Base-by-base conservation (phyloP, 1,140 invertebrate species). In the Drusus annulatus region DNA sequence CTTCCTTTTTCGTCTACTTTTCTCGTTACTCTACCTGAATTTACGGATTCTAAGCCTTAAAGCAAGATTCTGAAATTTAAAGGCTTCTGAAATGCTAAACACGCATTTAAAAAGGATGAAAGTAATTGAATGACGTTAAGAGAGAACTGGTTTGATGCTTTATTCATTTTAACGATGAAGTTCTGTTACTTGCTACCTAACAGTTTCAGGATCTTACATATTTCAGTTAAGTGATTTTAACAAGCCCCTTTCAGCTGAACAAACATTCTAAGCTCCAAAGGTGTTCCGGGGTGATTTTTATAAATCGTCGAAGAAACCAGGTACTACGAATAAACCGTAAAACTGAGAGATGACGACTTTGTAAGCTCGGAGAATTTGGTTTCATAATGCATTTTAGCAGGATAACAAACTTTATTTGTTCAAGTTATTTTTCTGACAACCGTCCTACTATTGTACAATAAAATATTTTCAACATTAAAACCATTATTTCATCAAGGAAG, bases 201-300 rank as follows among this genome's bases (percentile, higher is more conserved):
- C 36, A 13, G 1, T 45, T 45, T 45, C 8, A 45, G 36, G 36
- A 45, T 45, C 36, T 45, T 45, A 1, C 36, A 45, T 8, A 45
- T 45, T 45, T 45, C 36, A 60, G 19, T 60, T 68, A 68, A 68
- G 69, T 73, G 69, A 73, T 52, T 73, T 51, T 73, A 54, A 23
- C 54, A 73, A 73, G 69, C 69, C 50, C 45, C 69, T 73, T 73
- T 52, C 69, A 73, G 69, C 23, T 73, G 50, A 73, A 51, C 69
- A 52, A 73, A 73, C 69, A 16, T 25, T n/a, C 23, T 21, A 73
- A 21, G 50, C n/a, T 19, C n/a, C 19, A 52, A 50, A 50, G 19
- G 45, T 73, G 13, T 68, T 68, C 8, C 7, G 6, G 19, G 23
- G 56, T 60, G 17, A 60, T 60, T 60, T 60, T 23, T 60, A 17